Evolutionary conservation across 2,888 invertebrate species (phyloP), one percentile per base, ranked within the genome.

Genomic region (Synanthedon formicaeformis): DNA sequence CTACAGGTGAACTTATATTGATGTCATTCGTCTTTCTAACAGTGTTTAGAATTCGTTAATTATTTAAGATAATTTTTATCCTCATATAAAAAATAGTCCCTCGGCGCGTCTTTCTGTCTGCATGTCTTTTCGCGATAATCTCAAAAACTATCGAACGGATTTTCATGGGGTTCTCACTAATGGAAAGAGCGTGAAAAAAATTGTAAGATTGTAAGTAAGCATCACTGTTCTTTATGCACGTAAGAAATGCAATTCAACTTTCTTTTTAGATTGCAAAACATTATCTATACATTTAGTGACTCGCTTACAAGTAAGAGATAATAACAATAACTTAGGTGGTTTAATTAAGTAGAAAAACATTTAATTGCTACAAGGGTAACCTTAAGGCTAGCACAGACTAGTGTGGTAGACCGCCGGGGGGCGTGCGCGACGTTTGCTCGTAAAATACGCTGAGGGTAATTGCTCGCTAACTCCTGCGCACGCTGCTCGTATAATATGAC

Each of bases 371-470:
- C 45, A 45, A n/a, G 6, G 45, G 13, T 45, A 12, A 45, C 45
- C 45, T 12, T 14, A 45, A 13, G n/a, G 11, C 14, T n/a, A 45
- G 13, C 14, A 13, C 45, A 45, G 45, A 45, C 45, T 45, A 45
- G 45, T 14, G 14, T 14, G 45, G 14, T 45, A 45, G 45, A 13
- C 45, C 45, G 45, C 45, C 45, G 58, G 62, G 63, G 58, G 60
- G 61, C 50, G 45, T 45, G 56, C 56, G 53, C 48, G 18, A 52
- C 56, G 63, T 67, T 64, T 62, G 56, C 45, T 57, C 57, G 62
- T 73, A 74, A 73, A 70, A 64, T 60, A 66, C 58, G 51, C 55
- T 41, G 51, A 51, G 55, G 66, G 64, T 73, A 72, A 73, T 73
- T 71, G 67, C 63, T 56, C 41, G 54, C 60, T 52, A 58, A 65